Base-by-base conservation (phyloP, 1,140 invertebrate species). In the Zaprionus inermis region DNA sequence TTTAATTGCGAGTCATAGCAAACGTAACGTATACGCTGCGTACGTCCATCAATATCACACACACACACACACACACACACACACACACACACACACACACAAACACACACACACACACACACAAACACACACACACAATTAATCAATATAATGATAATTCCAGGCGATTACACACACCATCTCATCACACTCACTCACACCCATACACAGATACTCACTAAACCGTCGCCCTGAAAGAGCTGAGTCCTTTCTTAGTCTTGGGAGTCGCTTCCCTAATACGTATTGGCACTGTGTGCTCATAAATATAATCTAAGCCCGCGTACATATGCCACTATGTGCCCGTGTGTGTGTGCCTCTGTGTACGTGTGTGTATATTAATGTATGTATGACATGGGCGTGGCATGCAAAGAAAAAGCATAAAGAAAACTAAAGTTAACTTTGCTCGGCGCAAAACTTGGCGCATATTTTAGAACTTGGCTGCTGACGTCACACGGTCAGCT, bases 381-480 rank as follows among this genome's bases (percentile, higher is more conserved):
- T 51, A 57, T 36, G 51, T 52, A 44, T 59, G 73, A 67, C 64
- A 77, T 75, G 79, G 83, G 82, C 82, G 82, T 85, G 82, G 76
- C 76, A 79, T 38, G 81, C 72, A 52, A 72, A 76, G 65, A 67
- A 68, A 72, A 41, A 38, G 10, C 44, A 52, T 41, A 38, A 41
- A 24, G 54, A 41, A 58, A 69, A 67, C 44, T 63, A 63, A 76
- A 68, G 67, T 72, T 66, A 82, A 82, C 79, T 76, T 79, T 60
- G 66, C 54, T 46, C 41, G 60, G 66, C 11, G 52, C 59, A 64
- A 55, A 84, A 80, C 78, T 81, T 76, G 78, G 51, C 83, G 79
- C 83, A 86, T 88, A 86, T 86, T 88, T 86, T 88, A 88, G 72
- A 88, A 68, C 76, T 79, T 34, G 30, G 10, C 44, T 49, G 44